Percentiles rank a stretch among this genome's conserved stretches.
Conservation (phyloP, 2,113 vertebrate genomes). For the Mus pahari region DNA sequence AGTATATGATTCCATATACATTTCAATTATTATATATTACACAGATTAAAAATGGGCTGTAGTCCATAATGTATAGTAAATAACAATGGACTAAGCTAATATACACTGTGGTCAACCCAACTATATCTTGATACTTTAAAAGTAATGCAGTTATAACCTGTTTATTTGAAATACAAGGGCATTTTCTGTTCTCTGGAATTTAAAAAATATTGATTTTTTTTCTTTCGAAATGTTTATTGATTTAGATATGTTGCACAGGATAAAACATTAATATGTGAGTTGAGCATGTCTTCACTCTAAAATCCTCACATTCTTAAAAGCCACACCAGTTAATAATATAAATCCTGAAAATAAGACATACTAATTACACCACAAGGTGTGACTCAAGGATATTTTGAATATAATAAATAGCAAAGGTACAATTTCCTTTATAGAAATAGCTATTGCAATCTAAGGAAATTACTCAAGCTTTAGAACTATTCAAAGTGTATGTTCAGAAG, state of each 20-base stretch:
- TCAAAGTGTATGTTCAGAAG: not conserved
- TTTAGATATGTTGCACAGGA: constrained; percentile 78
- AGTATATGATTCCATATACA: not conserved
- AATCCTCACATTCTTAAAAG: constrained; percentile 65
- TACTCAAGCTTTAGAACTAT: not conserved
- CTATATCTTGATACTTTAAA: not conserved
- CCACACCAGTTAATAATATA: constrained; percentile 66
- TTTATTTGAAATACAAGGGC: constrained; percentile 66
- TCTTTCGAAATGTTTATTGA: constrained; percentile 84
- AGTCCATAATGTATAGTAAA: not conserved
- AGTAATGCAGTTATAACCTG: constrained; percentile 48
- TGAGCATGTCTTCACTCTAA: constrained; percentile 73
- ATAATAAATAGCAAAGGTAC: constrained; percentile 31
- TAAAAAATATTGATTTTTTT: constrained; percentile 74
- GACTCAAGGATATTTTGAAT: constrained; percentile 46
- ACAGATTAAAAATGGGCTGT: not conserved
- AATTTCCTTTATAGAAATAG: constrained; percentile 55
- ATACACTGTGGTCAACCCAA: not conserved
- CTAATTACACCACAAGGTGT: not conserved
- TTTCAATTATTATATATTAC: not conserved
- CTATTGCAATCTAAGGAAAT: not conserved
- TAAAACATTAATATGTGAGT: constrained; percentile 74
- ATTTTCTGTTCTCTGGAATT: constrained; percentile 62
- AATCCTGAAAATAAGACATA: constrained; percentile 46
- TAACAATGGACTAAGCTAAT: not conserved